Evolutionary conservation across 1,140 invertebrate genomes (phyloP), one percentile per base, ranked within the genome.

Genomic region (Drosophila hydei): DNA sequence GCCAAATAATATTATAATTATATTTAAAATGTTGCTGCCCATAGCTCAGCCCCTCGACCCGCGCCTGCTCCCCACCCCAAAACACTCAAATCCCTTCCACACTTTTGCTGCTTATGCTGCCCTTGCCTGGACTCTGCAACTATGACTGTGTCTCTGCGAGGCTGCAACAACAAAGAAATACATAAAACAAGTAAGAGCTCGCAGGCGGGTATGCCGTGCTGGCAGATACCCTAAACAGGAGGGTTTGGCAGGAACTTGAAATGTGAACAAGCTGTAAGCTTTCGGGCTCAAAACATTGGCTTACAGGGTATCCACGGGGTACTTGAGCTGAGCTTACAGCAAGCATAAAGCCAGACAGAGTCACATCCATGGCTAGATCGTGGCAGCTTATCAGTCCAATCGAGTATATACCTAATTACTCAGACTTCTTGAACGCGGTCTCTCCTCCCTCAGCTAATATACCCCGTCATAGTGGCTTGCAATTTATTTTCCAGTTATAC

Each of bases 1-100:
- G 55, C 81, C 83, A 87, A 87, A 87, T 87, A 81, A 88, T 87
- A 87, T 88, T 87, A 87, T 87, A 87, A 87, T 87, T 87, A 87
- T 87, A 87, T 88, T 88, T 81, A 88, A 87, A 87, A 87, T 88
- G 83, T 60, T 87, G 38, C 64, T 45, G 43, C 47, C 40, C 40
- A 14, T 18, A 18, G 14, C 30, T 23, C 16, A 11, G 43, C 8
- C 21, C 18, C 4, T 18, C 16, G 38, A 3, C 38, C 12, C 38
- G 14, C 38, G 0, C 38, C 38, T 6, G n/a, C 38, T n/a, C 5
- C 14, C 38, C 4, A 16, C 1, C 38, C 38, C n/a, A 16, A n/a
- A 14, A 7, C 38, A n/a, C 38, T 16, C 7, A 4, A 40, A 16
- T 40, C 38, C 38, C 14, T 42, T 42, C 38, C 14, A 42, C n/a